Conservation (phyloP, 2,113 vertebrate species). For the Dicentrarchus labrax region DNA sequence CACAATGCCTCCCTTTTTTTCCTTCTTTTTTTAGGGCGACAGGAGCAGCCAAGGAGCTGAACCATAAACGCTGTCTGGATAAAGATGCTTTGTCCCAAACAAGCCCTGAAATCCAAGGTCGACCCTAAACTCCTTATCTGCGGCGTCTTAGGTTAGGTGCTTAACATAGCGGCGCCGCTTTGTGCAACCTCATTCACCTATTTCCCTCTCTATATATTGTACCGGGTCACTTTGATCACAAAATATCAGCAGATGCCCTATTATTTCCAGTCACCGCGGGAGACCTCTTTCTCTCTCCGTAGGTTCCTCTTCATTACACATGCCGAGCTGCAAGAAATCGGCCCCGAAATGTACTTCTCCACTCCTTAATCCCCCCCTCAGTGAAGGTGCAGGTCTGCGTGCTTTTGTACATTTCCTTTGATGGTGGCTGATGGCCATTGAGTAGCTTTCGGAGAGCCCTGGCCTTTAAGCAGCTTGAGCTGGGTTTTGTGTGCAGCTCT, state of each 20-base stretch:
- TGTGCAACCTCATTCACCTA: slow-evolving; percentile 14
- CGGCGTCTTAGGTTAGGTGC: slow-evolving; percentile 27
- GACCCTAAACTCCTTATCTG: slow-evolving; percentile 51
- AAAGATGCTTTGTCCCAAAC: slow-evolving; percentile 76
- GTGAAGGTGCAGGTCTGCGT: slow-evolving; percentile 54
- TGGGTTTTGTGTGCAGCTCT: slow-evolving; percentile 75
- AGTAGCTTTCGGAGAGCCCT: slow-evolving; percentile 55
- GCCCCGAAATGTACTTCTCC: slow-evolving; percentile 47
- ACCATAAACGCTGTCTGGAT: slow-evolving; percentile 50
- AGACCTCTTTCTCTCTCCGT: slow-evolving; percentile 51
- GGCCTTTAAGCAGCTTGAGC: slow-evolving; percentile 74
- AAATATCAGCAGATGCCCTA: slow-evolving; percentile 64
- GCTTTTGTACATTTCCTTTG: slow-evolving; percentile 74
- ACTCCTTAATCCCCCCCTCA: slow-evolving; percentile 62
- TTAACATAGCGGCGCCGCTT: slow-evolving; percentile 36
- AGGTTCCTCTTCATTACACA: slow-evolving; percentile 66
- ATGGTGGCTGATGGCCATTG: slow-evolving; percentile 66
- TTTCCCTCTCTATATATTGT: slow-evolving; percentile 8
- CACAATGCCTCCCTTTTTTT: slow-evolving; percentile 55
- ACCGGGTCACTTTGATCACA: slow-evolving; percentile 53
- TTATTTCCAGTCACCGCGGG: slow-evolving; percentile 56
- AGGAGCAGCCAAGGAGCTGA: slow-evolving; percentile 41
- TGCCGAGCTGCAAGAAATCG: slow-evolving; percentile 36
- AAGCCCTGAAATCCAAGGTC: slow-evolving; percentile 45
- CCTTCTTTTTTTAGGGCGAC: too few relatives aligned